These are phyloP conservation scores for Mesorhabditis sp. DNA, from an alignment of 2,888 invertebrate genomes.

Conservation along the genomic window DNA sequence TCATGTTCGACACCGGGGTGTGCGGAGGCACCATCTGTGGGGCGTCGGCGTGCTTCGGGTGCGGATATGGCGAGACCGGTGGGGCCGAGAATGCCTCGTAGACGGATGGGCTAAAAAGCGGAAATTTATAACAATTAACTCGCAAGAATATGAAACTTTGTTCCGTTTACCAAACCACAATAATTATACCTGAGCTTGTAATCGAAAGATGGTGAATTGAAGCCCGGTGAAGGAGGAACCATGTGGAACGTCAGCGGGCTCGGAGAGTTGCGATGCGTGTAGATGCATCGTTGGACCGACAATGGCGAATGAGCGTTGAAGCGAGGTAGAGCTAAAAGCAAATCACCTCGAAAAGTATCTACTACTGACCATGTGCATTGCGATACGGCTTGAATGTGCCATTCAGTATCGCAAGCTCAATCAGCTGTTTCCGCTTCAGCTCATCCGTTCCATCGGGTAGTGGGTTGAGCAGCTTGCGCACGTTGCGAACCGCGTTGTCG, in stretches of 20 bases:
- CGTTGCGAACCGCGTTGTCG: slow-evolving; percentile 91
- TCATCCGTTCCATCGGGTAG: not conserved
- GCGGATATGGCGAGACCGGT: not conserved
- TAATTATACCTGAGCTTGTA: not conserved
- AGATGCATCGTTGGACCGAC: not conserved
- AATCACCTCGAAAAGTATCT: not conserved
- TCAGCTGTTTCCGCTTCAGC: not conserved
- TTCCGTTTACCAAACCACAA: not conserved
- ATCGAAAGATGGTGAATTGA: not conserved
- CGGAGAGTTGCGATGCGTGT: not conserved
- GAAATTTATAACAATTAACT: not conserved
- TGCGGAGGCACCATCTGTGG: slow-evolving; percentile 1
- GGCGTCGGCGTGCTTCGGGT: too few species aligned
- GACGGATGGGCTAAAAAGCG: slow-evolving; percentile 2
- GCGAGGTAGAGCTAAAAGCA: not conserved
- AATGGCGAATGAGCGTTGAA: slow-evolving; percentile 1
- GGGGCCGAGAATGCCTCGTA: not conserved
- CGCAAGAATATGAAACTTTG: not conserved
- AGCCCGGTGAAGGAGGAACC: not conserved
- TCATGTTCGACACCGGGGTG: not conserved
- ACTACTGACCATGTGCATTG: not conserved
- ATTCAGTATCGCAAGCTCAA: not conserved
- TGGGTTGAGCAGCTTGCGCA: slow-evolving; percentile 92
- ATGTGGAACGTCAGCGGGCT: not conserved
- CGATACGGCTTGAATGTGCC: not conserved